phyloP scores from a whole-genome alignment of 2,888 invertebrate genomes.

The Nephrotoma flavescens region DNA sequence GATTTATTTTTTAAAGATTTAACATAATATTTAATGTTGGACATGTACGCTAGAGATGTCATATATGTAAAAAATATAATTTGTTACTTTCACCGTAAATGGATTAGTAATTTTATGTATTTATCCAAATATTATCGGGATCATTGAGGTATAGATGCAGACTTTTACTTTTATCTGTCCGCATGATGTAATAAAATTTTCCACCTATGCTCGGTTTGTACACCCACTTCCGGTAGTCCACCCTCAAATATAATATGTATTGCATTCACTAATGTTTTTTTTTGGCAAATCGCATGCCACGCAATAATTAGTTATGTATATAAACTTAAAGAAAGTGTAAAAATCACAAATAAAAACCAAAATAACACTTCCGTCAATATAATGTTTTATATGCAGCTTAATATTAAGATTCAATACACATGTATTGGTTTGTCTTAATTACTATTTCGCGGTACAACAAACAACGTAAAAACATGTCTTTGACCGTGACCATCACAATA shows the following conservation, averaged over 20 bases:
- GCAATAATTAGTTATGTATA: background rate
- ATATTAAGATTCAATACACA: background rate
- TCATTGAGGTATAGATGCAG: background rate
- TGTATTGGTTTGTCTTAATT: background rate
- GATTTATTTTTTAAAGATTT: background rate
- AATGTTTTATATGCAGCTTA: background rate
- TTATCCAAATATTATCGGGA: background rate
- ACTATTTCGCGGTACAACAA: background rate
- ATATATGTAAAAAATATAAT: background rate
- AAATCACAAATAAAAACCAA: background rate
- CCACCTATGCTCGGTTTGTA: background rate
- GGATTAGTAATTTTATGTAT: background rate
- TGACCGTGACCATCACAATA: background rate
- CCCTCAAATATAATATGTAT: background rate
- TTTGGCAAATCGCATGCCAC: background rate
- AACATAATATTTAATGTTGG: background rate
- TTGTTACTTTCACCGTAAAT: background rate
- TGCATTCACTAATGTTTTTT: background rate
- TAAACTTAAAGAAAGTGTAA: background rate
- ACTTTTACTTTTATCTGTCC: background rate
- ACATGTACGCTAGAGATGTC: background rate
- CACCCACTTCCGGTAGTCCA: background rate
- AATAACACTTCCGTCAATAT: background rate
- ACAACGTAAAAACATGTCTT: background rate
- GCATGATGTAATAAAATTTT: background rate